Evolutionary conservation across 23 tunicate species (phyloP).

Genomic region (Trididemnum miniatum): DNA sequence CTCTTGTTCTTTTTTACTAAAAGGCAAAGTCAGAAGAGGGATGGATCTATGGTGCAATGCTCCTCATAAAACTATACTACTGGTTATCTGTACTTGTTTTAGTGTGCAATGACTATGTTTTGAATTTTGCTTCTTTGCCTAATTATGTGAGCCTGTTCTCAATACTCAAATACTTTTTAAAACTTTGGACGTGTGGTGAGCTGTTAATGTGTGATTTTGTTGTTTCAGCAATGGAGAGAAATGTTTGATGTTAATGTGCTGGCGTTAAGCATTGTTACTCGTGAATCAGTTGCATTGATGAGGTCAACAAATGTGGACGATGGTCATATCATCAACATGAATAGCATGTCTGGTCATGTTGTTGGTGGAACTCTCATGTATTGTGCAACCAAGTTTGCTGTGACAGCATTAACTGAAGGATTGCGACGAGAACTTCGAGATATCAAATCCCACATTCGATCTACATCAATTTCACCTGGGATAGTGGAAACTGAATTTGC

Average conservation of each 20-base stretch:
- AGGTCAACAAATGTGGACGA: slow-evolving; percentile 34
- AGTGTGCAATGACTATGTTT: too few relatives aligned
- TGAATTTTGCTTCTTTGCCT: too few relatives aligned
- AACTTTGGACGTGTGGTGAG: too few relatives aligned
- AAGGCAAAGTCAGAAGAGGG: too few relatives aligned
- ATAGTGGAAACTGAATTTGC: slow-evolving; percentile 43
- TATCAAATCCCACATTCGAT: slow-evolving; percentile 28
- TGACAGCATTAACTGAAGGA: slow-evolving; percentile 62
- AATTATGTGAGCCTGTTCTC: too few relatives aligned
- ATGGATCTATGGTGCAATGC: too few relatives aligned
- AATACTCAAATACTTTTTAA: too few relatives aligned
- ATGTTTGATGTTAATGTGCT: slow-evolving; percentile 60
- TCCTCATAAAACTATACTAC: too few relatives aligned
- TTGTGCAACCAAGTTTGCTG: slow-evolving; percentile 61
- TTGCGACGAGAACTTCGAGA: slow-evolving; percentile 46
- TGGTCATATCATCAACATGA: slow-evolving; percentile 60
- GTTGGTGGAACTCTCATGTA: slow-evolving; percentile 30
- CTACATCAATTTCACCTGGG: slow-evolving; percentile 65
- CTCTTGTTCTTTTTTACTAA: too few relatives aligned
- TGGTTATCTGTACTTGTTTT: too few relatives aligned
- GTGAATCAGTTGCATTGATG: slow-evolving; percentile 54
- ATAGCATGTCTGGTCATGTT: slow-evolving; percentile 46
- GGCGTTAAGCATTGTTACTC: slow-evolving; percentile 46
- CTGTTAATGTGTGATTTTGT: too few relatives aligned
- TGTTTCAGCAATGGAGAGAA: slow-evolving; percentile 48